Evolutionary conservation across 2,888 invertebrate species (phyloP).

Genomic region (Hybos culiciformis): DNA sequence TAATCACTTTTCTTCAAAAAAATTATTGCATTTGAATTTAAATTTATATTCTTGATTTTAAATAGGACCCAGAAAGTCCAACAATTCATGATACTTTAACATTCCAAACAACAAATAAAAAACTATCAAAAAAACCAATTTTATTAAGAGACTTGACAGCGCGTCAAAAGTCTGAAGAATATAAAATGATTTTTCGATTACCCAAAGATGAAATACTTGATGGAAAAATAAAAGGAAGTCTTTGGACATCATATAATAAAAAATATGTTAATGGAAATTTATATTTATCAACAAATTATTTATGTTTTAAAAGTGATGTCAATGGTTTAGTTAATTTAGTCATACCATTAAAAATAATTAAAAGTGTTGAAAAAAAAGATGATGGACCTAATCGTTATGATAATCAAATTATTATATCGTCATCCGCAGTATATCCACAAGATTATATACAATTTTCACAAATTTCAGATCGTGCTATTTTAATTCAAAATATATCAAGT

Average conservation of each 20-base stretch:
- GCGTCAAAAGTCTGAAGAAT: slow-evolving; percentile 83
- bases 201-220: slow-evolving; percentile 86
- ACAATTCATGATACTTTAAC: slow-evolving; percentile 81
- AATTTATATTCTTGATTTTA: slow-evolving; percentile 20
- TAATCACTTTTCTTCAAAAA: neutral
- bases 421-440: slow-evolving; percentile 67
- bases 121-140: slow-evolving; percentile 82
- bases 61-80: slow-evolving; percentile 79
- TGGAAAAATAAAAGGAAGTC: slow-evolving; percentile 75
- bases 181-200: slow-evolving; percentile 68
- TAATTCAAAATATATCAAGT: slow-evolving; percentile 81
- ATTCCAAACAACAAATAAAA: slow-evolving; percentile 61
- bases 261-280: slow-evolving; percentile 75
- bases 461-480: slow-evolving; percentile 74
- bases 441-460: slow-evolving; percentile 83
- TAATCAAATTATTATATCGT: slow-evolving; percentile 58
- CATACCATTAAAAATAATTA: slow-evolving; percentile 73
- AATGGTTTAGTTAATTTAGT: slow-evolving; percentile 67
- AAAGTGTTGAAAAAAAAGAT: slow-evolving; percentile 35
- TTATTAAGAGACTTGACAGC: slow-evolving; percentile 92
- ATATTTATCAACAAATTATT: slow-evolving; percentile 84
- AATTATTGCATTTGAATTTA: too few relatives aligned
- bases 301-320: slow-evolving; percentile 93
- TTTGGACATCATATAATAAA: slow-evolving; percentile 94
- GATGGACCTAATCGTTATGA: slow-evolving; percentile 33